These are phyloP conservation scores for Telmatochromis sp. DNA, from an alignment of 2,113 vertebrate genomes.

Conservation along the genomic window DNA sequence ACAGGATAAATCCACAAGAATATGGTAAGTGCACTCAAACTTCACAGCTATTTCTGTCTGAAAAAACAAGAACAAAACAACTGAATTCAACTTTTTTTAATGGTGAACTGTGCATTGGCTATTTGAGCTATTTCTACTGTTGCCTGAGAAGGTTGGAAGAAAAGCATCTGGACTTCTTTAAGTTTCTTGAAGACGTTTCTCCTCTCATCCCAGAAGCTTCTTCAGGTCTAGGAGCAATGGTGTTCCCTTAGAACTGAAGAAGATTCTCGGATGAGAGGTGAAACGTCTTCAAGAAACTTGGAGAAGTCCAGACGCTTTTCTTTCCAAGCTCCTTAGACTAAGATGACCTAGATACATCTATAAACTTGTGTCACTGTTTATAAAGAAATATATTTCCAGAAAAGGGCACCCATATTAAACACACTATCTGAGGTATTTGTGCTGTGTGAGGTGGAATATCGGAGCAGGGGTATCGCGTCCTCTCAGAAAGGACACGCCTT, in stretches of 20 bases:
- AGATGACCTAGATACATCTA: background rate
- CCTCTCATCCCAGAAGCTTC: background rate
- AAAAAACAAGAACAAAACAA: background rate
- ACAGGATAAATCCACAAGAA: conserved; percentile 6
- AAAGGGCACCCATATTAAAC: background rate
- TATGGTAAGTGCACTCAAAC: background rate
- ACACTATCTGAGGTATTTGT: background rate
- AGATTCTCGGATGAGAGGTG: rapidly evolving
- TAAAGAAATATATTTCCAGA: background rate
- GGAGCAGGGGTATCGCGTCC: background rate
- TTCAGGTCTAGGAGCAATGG: background rate
- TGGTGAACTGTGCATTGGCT: background rate
- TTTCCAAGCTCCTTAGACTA: background rate
- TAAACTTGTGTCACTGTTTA: background rate
- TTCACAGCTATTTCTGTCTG: background rate
- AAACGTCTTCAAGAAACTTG: background rate
- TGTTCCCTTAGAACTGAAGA: background rate
- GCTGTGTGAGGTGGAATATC: background rate
- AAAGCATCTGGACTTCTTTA: background rate
- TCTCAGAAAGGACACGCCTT: conserved; percentile 22
- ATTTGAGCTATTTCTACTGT: background rate
- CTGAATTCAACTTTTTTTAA: background rate
- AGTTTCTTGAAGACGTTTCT: background rate
- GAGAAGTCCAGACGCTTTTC: background rate
- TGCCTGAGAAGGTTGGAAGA: background rate